Evolutionary conservation across 2,113 vertebrate genomes (phyloP).

Genomic region (Cettia cetti): DNA sequence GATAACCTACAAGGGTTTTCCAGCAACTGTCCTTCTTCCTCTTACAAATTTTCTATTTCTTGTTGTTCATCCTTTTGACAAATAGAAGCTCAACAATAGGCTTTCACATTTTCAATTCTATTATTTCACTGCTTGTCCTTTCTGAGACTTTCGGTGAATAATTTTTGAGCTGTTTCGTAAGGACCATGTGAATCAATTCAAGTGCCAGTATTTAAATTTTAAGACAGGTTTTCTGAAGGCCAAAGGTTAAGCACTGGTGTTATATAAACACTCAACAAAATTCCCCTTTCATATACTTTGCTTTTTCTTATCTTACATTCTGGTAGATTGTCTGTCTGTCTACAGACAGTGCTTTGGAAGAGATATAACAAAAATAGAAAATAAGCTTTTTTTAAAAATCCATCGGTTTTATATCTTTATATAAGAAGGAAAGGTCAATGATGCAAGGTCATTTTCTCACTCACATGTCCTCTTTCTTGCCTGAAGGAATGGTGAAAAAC

Average conservation of each 20-base stretch:
- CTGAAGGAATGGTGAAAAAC: background rate
- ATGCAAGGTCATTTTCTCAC: background rate
- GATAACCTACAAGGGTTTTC: background rate
- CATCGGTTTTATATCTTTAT: background rate
- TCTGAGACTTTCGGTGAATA: background rate
- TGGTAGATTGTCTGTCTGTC: accelerated
- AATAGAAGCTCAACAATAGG: background rate
- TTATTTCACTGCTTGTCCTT: background rate
- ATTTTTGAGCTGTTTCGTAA: background rate
- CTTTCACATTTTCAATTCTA: background rate
- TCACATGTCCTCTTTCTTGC: background rate
- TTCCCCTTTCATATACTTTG: background rate
- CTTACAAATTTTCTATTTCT: background rate
- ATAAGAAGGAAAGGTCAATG: background rate
- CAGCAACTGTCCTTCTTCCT: background rate
- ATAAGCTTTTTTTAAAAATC: accelerated
- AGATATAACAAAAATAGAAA: background rate
- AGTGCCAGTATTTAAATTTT: background rate
- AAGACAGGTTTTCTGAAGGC: background rate
- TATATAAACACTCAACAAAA: background rate
- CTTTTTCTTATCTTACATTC: background rate
- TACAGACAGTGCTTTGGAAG: background rate
- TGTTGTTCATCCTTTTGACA: background rate
- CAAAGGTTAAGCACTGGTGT: background rate
- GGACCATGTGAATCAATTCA: background rate